Percentiles rank a stretch among this genome's conserved stretches.
Evolutionary conservation across 2,888 invertebrate genomes (phyloP).

Genomic region (Abrostola triplasia): DNA sequence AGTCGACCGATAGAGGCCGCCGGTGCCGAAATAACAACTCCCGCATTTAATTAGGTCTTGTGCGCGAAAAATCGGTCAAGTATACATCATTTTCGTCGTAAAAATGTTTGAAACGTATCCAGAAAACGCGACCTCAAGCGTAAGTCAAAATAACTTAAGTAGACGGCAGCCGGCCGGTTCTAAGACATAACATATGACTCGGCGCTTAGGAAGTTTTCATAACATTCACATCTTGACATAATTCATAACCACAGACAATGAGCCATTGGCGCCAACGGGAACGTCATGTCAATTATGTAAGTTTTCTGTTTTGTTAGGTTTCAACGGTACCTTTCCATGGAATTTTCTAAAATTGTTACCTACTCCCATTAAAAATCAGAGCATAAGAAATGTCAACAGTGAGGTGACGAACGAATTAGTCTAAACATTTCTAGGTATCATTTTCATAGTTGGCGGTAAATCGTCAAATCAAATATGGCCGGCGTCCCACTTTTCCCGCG

Average conservation of each 20-base stretch:
- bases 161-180: constrained; percentile 40
- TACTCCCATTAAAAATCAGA: background rate
- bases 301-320: constrained; percentile 48
- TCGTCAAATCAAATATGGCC: constrained; percentile 84
- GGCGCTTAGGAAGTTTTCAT: constrained; percentile 71
- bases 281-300: constrained; percentile 56
- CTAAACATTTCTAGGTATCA: constrained; percentile 38
- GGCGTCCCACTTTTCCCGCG: constrained; percentile 86
- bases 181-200: constrained; percentile 72
- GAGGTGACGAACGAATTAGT: constrained; percentile 20
- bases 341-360: constrained; percentile 27
- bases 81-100: constrained; percentile 66
- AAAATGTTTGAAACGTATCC: constrained; percentile 73
- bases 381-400: background rate
- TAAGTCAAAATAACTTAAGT: constrained; percentile 62
- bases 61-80: constrained; percentile 85
- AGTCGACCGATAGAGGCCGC: constrained; percentile 81
- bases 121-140: constrained; percentile 67
- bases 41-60: constrained; percentile 77
- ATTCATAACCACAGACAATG: constrained; percentile 74
- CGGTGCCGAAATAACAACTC: constrained; percentile 75
- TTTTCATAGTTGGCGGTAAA: constrained; percentile 68
- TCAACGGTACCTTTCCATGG: constrained; percentile 35
- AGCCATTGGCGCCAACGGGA: constrained; percentile 72
- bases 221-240: constrained; percentile 76